phyloP scores from a whole-genome alignment of 2,888 invertebrate genomes.

The Arctia plantaginis region DNA sequence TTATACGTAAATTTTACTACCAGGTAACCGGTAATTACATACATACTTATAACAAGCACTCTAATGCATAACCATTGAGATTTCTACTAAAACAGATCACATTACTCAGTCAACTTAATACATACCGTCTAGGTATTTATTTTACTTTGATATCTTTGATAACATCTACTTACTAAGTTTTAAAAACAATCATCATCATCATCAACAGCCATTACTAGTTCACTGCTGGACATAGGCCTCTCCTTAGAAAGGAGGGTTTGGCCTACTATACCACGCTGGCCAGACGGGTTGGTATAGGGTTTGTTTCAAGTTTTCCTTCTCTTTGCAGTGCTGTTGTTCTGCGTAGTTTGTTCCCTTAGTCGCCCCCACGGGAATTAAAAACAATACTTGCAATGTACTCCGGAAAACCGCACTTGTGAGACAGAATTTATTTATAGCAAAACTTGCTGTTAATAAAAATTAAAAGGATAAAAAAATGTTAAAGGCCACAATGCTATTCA shows the following conservation, averaged over 20 bases:
- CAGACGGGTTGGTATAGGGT: no score
- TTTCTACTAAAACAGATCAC: background rate
- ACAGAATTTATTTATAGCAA: conserved; percentile 35
- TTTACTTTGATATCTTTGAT: background rate
- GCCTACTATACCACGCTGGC: no score
- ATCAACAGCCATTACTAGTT: no score
- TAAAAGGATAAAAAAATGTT: conserved; percentile 24
- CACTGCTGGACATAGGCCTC: no score
- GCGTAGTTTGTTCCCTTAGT: no score
- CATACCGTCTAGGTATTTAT: background rate
- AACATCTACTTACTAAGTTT: background rate
- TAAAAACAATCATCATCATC: no score
- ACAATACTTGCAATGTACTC: background rate
- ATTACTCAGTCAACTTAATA: background rate
- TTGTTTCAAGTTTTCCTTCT: no score
- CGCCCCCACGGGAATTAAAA: no score
- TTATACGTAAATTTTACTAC: background rate
- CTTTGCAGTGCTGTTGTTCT: no score
- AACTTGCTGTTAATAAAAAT: conserved; percentile 21
- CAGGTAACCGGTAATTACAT: background rate
- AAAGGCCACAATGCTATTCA: conserved; percentile 3
- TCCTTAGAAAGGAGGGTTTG: no score
- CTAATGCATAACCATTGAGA: background rate
- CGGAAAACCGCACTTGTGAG: conserved; percentile 8
- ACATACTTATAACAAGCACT: background rate